Conservation (phyloP, 1,140 invertebrate genomes). For the Aplysia californica region DNA sequence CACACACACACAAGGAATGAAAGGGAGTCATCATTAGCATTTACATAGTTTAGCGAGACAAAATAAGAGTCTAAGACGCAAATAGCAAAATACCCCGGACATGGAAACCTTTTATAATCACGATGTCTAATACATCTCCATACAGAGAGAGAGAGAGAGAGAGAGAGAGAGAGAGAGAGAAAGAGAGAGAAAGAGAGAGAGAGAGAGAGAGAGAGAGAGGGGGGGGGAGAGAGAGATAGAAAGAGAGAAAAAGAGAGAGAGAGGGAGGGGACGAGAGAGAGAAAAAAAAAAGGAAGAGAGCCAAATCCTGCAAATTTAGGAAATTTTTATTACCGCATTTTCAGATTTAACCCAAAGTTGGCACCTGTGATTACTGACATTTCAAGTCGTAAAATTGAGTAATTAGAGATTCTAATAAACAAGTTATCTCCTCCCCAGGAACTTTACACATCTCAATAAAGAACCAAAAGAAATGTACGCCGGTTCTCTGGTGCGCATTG, state of each 20-base stretch:
- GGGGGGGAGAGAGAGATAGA: too few relatives aligned
- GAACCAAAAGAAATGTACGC: background rate
- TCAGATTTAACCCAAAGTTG: background rate
- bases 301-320: too few relatives aligned
- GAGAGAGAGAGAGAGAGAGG: too few relatives aligned
- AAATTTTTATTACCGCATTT: background rate
- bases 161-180: background rate
- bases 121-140: too few relatives aligned
- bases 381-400: background rate
- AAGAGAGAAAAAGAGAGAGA: too few relatives aligned
- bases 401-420: background rate
- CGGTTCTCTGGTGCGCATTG: background rate
- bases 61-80: background rate
- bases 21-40: background rate
- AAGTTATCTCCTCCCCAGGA: background rate
- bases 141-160: background rate
- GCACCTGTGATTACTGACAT: background rate
- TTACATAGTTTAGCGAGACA: background rate
- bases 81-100: background rate
- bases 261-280: too few relatives aligned
- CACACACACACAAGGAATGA: constrained; percentile 4
- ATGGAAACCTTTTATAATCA: background rate
- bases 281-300: too few relatives aligned
- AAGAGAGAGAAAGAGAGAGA: too few relatives aligned
- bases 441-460: background rate